Conservation (phyloP, 2,113 vertebrate species). For the Calypte anna region DNA sequence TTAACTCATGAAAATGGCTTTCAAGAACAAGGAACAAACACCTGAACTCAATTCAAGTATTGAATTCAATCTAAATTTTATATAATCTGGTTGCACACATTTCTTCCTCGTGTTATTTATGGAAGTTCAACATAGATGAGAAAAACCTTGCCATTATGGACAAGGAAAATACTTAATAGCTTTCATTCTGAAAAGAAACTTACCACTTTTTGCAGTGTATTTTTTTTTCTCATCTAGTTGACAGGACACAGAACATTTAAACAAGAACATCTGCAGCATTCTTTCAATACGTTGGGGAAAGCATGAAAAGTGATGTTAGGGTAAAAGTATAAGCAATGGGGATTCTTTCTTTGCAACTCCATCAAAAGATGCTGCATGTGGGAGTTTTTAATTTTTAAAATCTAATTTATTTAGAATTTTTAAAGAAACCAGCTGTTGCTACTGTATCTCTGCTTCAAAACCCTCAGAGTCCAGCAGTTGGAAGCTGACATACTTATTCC, state of each 20-base stretch:
- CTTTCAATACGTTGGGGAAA: background rate
- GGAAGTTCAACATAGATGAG: background rate
- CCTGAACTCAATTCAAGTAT: background rate
- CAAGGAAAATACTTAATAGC: background rate
- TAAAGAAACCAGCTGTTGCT: constrained; percentile 51
- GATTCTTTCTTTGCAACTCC: background rate
- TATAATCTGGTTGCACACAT: background rate
- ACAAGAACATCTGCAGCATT: constrained; percentile 39
- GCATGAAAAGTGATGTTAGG: constrained; percentile 33
- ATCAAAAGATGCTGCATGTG: constrained; percentile 31
- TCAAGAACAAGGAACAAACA: background rate
- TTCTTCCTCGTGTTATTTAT: background rate
- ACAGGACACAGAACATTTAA: background rate
- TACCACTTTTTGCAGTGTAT: background rate
- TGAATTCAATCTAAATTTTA: background rate
- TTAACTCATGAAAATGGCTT: background rate
- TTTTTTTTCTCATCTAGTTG: background rate
- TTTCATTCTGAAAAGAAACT: background rate
- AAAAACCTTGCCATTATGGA: background rate
- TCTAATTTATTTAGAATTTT: constrained; percentile 3
- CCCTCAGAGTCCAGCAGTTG: constrained; percentile 21
- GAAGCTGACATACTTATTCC: constrained; percentile 38
- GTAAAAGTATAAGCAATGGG: background rate
- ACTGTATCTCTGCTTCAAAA: constrained; percentile 3
- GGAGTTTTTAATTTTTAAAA: constrained; percentile 41